phyloP scores from a whole-genome alignment of 2,888 invertebrate species.

The Hemicrepidius hirtus region DNA sequence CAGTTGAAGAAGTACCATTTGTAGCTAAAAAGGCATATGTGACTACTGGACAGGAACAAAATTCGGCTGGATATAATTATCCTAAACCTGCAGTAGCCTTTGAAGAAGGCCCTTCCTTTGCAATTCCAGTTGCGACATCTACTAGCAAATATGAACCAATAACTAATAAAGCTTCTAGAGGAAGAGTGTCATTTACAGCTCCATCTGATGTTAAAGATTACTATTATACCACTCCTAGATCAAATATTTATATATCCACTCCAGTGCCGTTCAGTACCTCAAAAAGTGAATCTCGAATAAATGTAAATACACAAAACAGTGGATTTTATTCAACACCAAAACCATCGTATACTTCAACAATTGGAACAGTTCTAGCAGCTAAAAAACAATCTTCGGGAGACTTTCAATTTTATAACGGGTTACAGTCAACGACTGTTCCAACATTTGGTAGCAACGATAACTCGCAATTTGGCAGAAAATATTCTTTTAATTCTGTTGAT shows the following conservation, averaged over 20 bases:
- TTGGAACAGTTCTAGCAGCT: not conserved
- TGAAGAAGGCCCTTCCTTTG: slow-evolving; percentile 55
- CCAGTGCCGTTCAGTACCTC: slow-evolving; percentile 30
- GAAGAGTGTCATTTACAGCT: not conserved
- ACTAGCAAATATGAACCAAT: slow-evolving; percentile 20
- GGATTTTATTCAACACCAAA: slow-evolving; percentile 8
- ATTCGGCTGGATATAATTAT: slow-evolving; percentile 51
- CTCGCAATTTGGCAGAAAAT: slow-evolving; percentile 16
- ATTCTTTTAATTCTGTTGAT: not conserved
- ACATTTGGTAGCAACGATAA: slow-evolving; percentile 41
- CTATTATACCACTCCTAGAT: slow-evolving; percentile 26
- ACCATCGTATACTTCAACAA: slow-evolving; percentile 16
- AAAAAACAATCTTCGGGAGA: slow-evolving; percentile 11
- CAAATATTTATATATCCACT: slow-evolving; percentile 36
- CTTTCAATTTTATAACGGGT: slow-evolving; percentile 19
- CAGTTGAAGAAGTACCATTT: slow-evolving; percentile 65
- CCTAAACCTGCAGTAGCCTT: slow-evolving; percentile 55
- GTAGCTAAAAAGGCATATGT: slow-evolving; percentile 67
- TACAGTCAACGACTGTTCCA: slow-evolving; percentile 28
- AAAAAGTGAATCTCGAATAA: not conserved
- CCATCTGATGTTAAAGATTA: slow-evolving; percentile 32
- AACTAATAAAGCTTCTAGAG: not conserved
- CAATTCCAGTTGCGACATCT: not conserved
- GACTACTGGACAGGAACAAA: slow-evolving; percentile 56
- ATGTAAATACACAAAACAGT: not conserved